phyloP scores from a whole-genome alignment of 2,113 vertebrate species.

The Meles meles region DNA sequence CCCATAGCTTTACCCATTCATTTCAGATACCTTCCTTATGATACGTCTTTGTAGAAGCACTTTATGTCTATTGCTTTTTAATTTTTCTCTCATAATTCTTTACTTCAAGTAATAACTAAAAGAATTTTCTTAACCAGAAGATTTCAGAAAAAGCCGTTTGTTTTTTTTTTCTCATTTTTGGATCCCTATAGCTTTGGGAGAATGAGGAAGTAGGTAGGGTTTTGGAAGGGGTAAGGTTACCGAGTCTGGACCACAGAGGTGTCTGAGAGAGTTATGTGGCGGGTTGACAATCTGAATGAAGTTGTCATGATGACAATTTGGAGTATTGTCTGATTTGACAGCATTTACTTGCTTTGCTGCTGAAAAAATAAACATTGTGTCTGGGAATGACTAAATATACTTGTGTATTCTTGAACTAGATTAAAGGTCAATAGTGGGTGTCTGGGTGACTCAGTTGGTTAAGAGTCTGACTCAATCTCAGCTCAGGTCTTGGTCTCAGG shows the following conservation, averaged over 20 bases:
- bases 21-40: not conserved
- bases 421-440: not conserved
- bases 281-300: conserved; percentile 74
- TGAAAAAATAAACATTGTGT: conserved; percentile 59
- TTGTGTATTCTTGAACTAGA: conserved; percentile 30
- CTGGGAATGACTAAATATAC: conserved; percentile 30
- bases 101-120: not conserved
- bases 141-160: not conserved
- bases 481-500: not conserved
- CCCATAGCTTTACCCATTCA: not conserved
- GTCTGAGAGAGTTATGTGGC: conserved; percentile 61
- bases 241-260: conserved; percentile 48
- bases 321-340: conserved; percentile 67
- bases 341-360: conserved; percentile 70
- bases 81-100: not conserved
- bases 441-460: not conserved
- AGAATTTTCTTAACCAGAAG: not conserved
- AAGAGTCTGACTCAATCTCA: not conserved
- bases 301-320: conserved; percentile 71
- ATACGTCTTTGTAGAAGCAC: not conserved
- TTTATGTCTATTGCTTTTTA: not conserved
- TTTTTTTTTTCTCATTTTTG: not conserved
- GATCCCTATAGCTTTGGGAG: not conserved
- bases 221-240: not conserved
- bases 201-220: not conserved